Evolutionary conservation across 2,113 vertebrate genomes (phyloP).

Genomic region (Gorsachius goisagi): DNA sequence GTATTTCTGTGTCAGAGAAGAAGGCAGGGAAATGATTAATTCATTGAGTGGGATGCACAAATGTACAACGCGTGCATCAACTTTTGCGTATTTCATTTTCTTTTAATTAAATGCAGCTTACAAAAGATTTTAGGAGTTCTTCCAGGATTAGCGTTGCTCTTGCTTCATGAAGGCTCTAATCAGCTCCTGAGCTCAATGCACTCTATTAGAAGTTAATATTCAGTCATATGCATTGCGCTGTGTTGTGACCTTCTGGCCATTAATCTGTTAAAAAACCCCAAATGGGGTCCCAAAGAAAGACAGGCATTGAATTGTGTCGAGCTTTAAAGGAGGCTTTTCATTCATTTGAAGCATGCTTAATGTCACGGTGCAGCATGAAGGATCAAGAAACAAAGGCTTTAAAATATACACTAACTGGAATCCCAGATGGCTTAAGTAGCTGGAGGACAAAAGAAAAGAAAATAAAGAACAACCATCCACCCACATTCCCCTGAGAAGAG

Average conservation of each 20-base stretch:
- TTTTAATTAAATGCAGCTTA: conserved; percentile 63
- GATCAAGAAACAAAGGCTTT: conserved; percentile 12
- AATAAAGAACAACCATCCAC: neutral
- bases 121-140: conserved; percentile 20
- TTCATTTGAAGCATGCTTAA: conserved; percentile 24
- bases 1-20: conserved; percentile 41
- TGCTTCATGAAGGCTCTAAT: neutral
- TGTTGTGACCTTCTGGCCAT: conserved; percentile 2
- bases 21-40: conserved; percentile 62
- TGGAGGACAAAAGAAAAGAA: neutral
- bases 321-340: conserved; percentile 1
- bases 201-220: conserved; percentile 30
- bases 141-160: neutral
- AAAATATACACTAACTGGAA: neutral
- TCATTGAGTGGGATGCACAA: conserved; percentile 59
- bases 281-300: conserved; percentile 1
- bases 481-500: neutral
- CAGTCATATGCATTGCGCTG: neutral
- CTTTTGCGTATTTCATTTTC: conserved; percentile 22
- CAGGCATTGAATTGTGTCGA: neutral
- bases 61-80: conserved; percentile 30
- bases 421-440: neutral
- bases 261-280: conserved; percentile 42
- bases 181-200: neutral
- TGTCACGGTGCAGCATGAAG: neutral